phyloP scores from a whole-genome alignment of 2,113 vertebrate species.

The Rynchops niger region DNA sequence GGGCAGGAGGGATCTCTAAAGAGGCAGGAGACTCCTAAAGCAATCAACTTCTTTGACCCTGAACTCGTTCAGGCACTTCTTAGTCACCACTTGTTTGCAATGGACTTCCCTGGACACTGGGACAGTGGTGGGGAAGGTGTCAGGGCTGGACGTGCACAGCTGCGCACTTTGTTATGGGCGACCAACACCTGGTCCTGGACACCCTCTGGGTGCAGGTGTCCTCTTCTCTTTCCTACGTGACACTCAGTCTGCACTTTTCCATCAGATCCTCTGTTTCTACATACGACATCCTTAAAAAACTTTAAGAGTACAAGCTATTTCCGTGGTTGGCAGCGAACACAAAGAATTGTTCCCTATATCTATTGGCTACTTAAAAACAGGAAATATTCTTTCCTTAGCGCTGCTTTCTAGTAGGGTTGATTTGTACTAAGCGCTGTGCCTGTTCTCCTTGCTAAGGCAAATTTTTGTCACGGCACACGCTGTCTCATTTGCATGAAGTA shows the following conservation, averaged over 20 bases:
- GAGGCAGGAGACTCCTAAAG: neutral
- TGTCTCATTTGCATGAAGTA: neutral
- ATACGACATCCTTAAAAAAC: neutral
- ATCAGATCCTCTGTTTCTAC: neutral
- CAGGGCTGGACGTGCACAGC: neutral
- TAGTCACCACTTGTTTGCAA: neutral
- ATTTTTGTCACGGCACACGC: neutral
- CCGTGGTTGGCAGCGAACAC: slow-evolving; percentile 25
- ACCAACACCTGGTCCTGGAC: neutral
- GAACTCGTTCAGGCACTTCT: neutral
- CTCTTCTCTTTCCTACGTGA: neutral
- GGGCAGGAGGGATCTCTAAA: neutral
- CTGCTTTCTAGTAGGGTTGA: neutral
- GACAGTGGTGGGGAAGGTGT: accelerated
- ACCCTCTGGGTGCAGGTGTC: neutral
- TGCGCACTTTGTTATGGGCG: neutral
- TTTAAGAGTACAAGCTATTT: neutral
- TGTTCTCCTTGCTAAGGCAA: neutral
- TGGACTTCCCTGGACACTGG: neutral
- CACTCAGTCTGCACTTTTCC: neutral
- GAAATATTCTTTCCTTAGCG: slow-evolving; percentile 31
- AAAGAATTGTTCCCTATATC: neutral
- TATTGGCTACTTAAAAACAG: slow-evolving; percentile 38
- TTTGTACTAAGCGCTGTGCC: neutral
- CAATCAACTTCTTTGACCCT: neutral